Conservation (phyloP, 2,797 vertebrate species). For the Chaetophractus vellerosus region DNA sequence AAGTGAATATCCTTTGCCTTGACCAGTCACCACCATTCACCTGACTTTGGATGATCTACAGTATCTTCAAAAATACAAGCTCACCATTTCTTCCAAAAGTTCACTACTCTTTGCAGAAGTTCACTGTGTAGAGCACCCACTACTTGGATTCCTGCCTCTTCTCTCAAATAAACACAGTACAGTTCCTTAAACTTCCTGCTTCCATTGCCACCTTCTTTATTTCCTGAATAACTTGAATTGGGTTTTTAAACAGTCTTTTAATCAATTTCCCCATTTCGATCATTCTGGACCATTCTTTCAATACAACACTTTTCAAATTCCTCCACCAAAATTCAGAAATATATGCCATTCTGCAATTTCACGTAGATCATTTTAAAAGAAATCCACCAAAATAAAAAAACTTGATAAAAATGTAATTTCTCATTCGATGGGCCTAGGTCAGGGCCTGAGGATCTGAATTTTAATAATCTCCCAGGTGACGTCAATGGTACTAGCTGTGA, state of each 20-base stretch:
- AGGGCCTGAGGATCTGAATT: too few species aligned
- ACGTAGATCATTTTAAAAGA: too few species aligned
- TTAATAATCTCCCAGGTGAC: too few species aligned
- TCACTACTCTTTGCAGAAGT: not conserved
- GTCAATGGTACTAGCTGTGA: too few species aligned
- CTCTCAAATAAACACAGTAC: not conserved
- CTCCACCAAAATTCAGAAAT: not conserved
- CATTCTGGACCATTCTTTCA: not conserved
- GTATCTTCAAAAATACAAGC: not conserved
- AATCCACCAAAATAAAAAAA: too few species aligned
- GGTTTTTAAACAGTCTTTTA: not conserved
- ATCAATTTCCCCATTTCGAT: not conserved
- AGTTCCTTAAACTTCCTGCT: too few species aligned
- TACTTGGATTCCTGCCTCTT: not conserved
- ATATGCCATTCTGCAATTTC: not conserved
- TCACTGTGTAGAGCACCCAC: not conserved
- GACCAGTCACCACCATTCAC: not conserved
- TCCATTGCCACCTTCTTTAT: not conserved
- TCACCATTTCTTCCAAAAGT: not conserved
- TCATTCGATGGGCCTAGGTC: not conserved
- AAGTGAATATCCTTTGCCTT: not conserved
- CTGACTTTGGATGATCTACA: not conserved
- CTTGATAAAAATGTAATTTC: too few species aligned
- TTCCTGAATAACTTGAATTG: not conserved
- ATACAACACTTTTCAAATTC: not conserved